Percentiles rank a stretch among this genome's conserved stretches.
These are phyloP conservation scores for Drosophila willistoni DNA, from an alignment of 1,140 invertebrate genomes.

Conservation along the genomic window DNA sequence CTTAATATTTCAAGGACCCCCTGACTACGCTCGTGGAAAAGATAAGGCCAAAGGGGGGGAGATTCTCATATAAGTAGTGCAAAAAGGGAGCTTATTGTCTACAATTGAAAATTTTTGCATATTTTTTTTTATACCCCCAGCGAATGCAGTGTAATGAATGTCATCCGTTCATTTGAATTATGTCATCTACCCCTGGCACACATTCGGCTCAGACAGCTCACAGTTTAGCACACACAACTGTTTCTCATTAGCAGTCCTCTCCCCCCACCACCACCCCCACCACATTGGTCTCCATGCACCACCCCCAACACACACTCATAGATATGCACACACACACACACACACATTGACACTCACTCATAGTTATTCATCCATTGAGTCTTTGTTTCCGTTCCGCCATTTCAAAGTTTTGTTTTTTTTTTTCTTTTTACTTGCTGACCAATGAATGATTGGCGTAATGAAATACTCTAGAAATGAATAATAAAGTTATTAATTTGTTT, in stretches of 20 bases:
- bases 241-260: slow-evolving; percentile 58
- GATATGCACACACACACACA: slow-evolving; percentile 15
- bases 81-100: slow-evolving; percentile 51
- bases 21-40: background rate
- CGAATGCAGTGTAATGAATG: slow-evolving; percentile 76
- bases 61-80: slow-evolving; percentile 11
- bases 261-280: background rate
- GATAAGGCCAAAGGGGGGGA: slow-evolving; percentile 15
- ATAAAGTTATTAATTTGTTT: background rate
- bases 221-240: slow-evolving; percentile 42
- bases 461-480: background rate
- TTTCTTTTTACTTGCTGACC: slow-evolving; percentile 2
- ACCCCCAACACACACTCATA: slow-evolving; percentile 11
- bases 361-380: slow-evolving; percentile 5
- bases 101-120: slow-evolving; percentile 48
- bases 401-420: slow-evolving; percentile 1
- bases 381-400: slow-evolving; percentile 21
- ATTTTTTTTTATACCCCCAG: slow-evolving; percentile 27
- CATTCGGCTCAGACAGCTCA: slow-evolving; percentile 44
- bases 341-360: slow-evolving; percentile 1
- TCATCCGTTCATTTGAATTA: slow-evolving; percentile 81
- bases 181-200: slow-evolving; percentile 66
- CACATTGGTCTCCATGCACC: background rate
- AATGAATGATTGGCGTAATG: slow-evolving; percentile 11
- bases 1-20: background rate